A percentile compares a stretch with the other conserved stretches of the same genome.
phyloP scores from a whole-genome alignment of 2,888 invertebrate species.

The Chouioia cunea region DNA sequence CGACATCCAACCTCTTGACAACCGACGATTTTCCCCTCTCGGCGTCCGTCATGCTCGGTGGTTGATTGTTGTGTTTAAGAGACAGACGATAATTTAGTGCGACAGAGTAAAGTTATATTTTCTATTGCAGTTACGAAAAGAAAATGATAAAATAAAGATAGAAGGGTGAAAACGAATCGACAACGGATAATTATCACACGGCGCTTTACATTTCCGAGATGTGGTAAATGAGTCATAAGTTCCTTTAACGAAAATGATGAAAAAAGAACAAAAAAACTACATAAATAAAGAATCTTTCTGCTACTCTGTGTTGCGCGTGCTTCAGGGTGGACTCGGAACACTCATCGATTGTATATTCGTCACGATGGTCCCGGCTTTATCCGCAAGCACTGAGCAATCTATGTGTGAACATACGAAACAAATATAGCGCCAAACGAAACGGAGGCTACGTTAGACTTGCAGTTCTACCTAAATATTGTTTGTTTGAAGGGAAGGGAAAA shows the following conservation, averaged over 20 bases:
- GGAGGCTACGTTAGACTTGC: not conserved
- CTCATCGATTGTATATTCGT: not conserved
- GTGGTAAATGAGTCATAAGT: constrained; percentile 20
- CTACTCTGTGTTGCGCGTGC: not conserved
- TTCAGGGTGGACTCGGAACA: constrained; percentile 1
- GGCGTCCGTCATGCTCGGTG: too few species aligned
- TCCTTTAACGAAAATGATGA: constrained; percentile 18
- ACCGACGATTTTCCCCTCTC: not conserved
- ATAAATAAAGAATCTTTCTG: constrained; percentile 2
- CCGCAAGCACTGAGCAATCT: not conserved
- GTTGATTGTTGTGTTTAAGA: not conserved
- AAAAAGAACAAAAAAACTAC: not conserved
- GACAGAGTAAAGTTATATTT: constrained; percentile 39
- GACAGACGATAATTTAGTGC: constrained; percentile 10
- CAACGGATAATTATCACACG: constrained; percentile 21
- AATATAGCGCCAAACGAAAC: constrained; percentile 1
- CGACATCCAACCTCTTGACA: not conserved
- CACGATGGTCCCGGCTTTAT: not conserved
- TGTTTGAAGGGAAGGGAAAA: constrained; percentile 1
- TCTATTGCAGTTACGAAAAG: constrained; percentile 29
- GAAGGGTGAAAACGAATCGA: constrained; percentile 24
- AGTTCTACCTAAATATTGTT: constrained; percentile 4
- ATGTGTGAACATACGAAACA: not conserved
- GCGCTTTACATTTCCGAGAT: constrained; percentile 26
- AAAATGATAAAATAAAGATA: not conserved